Percentiles rank a stretch among this genome's conserved stretches.
phyloP scores from a whole-genome alignment of 2,113 vertebrate genomes.

The Perognathus longimembris region DNA sequence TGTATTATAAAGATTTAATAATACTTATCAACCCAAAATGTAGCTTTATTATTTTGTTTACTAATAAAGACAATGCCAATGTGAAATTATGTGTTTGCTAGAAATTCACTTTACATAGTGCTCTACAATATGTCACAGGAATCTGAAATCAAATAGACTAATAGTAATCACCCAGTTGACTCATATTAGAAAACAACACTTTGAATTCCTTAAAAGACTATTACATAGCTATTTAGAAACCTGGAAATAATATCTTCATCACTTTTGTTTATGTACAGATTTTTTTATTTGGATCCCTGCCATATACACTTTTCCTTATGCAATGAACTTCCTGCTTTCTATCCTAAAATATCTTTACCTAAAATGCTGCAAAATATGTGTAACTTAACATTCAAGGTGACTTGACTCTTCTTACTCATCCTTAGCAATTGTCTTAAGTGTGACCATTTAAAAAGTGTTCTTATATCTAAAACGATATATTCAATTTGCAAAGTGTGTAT shows the following conservation, averaged over 20 bases:
- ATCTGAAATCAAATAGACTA: not conserved
- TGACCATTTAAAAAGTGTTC: not conserved
- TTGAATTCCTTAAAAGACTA: not conserved
- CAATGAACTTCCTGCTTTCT: not conserved
- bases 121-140: not conserved
- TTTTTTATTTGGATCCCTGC: not conserved
- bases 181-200: not conserved
- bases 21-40: not conserved
- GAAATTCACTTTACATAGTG: constrained; percentile 10
- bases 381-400: not conserved
- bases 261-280: not conserved
- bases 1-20: not conserved
- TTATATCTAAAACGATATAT: not conserved
- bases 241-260: not conserved
- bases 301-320: not conserved
- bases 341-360: not conserved
- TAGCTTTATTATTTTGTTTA: not conserved
- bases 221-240: not conserved
- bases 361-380: not conserved
- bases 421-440: not conserved
- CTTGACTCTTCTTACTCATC: not conserved
- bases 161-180: not conserved
- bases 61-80: not conserved
- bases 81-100: not conserved
- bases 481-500: not conserved